Evolutionary conservation across 2,797 vertebrate genomes (phyloP).

Genomic region (Sebastes iracundus): DNA sequence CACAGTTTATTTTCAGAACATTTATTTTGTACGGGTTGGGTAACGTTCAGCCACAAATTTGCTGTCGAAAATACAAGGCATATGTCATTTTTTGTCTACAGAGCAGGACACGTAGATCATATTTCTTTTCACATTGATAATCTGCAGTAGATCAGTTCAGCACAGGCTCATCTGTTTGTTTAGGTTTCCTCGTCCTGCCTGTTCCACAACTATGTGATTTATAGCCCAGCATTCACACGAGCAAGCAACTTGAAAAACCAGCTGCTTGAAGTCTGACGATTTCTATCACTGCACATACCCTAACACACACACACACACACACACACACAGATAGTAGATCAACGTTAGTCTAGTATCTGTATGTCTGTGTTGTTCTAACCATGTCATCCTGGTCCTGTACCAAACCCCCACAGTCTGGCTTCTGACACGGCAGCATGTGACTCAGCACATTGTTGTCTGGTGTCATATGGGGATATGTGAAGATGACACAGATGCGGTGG

Average conservation of each 20-base stretch:
- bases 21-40: not conserved
- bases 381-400: slow-evolving; percentile 14
- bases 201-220: not conserved
- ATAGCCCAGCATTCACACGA: not conserved
- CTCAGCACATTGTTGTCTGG: slow-evolving; percentile 61
- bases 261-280: slow-evolving; percentile 12
- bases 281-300: not conserved
- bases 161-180: not conserved
- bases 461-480: slow-evolving; percentile 36
- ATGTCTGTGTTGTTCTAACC: slow-evolving; percentile 29
- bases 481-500: slow-evolving; percentile 59
- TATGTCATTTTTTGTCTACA: not conserved
- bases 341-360: not conserved
- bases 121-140: not conserved
- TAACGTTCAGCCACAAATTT: not conserved
- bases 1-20: not conserved
- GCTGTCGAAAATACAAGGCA: not conserved
- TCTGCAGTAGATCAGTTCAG: not conserved
- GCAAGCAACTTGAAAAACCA: slow-evolving; percentile 18
- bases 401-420: slow-evolving; percentile 38
- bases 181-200: not conserved
- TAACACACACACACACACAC: not conserved
- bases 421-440: slow-evolving; percentile 54
- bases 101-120: not conserved
- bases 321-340: not conserved